A percentile compares a stretch with the other conserved stretches of the same genome.
These are phyloP conservation scores for Cybosia mesomella DNA, from an alignment of 2,888 invertebrate genomes.

Conservation along the genomic window DNA sequence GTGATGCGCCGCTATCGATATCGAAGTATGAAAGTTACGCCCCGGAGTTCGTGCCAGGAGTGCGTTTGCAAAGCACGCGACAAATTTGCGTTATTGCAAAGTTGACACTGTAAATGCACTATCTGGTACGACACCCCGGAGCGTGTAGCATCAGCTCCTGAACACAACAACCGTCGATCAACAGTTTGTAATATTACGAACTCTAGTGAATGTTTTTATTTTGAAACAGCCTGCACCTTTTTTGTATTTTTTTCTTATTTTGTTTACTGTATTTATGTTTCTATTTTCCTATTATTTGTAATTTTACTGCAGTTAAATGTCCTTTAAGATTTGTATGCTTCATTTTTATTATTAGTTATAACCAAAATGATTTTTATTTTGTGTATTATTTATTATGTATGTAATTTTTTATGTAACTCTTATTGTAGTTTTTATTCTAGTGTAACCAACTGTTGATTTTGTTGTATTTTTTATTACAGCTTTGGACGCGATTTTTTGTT, in stretches of 20 bases:
- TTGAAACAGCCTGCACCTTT: constrained; percentile 34
- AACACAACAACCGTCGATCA: constrained; percentile 61
- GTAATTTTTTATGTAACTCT: constrained; percentile 35
- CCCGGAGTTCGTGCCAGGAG: constrained; percentile 98
- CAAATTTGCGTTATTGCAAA: constrained; percentile 83
- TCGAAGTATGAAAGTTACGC: constrained; percentile 77
- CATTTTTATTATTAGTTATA: constrained; percentile 39
- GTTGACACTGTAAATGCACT: constrained; percentile 98
- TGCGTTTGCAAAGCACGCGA: constrained; percentile 96
- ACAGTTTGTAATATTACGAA: constrained; percentile 68
- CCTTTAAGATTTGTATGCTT: constrained; percentile 45
- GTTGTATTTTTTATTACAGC: constrained; percentile 65
- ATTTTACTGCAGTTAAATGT: constrained; percentile 37
- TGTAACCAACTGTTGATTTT: constrained; percentile 48
- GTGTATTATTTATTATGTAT: constrained; percentile 40
- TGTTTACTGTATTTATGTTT: constrained; percentile 40
- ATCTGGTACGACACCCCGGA: constrained; percentile 99
- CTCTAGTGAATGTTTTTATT: constrained; percentile 65
- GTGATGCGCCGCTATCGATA: constrained; percentile 76
- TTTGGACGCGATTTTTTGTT: constrained; percentile 61
- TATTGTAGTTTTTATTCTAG: constrained; percentile 37
- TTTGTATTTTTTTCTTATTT: constrained; percentile 39
- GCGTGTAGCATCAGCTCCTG: constrained; percentile 83
- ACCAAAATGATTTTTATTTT: constrained; percentile 39
- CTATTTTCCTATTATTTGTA: constrained; percentile 40